Percentiles rank a stretch among this genome's conserved stretches.
Evolutionary conservation across 2,113 vertebrate species (phyloP).

Genomic region (Pollimyrus isidori): DNA sequence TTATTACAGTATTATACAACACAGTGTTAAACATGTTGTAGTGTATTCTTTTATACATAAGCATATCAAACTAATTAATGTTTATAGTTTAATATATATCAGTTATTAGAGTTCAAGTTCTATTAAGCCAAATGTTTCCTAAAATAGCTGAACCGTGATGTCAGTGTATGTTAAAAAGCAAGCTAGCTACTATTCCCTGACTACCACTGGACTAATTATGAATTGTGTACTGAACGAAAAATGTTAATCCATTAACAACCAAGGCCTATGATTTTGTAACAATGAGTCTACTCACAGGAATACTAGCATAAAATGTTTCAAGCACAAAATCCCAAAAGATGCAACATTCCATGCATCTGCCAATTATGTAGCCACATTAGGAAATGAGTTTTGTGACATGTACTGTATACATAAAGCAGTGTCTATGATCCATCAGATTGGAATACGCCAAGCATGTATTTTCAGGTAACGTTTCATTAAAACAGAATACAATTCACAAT

Average conservation of each 20-base stretch:
- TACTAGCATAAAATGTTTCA: not conserved
- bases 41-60: not conserved
- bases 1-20: not conserved
- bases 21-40: not conserved
- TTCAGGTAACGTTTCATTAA: not conserved
- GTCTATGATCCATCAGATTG: not conserved
- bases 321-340: not conserved
- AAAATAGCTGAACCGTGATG: not conserved
- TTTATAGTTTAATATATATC: not conserved
- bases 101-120: not conserved
- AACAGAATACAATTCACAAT: not conserved
- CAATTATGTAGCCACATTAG: not conserved
- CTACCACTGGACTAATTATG: not conserved
- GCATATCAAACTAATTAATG: not conserved
- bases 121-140: not conserved
- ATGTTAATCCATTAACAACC: not conserved
- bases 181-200: not conserved
- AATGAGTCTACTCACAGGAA: not conserved
- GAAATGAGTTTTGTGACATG: not conserved
- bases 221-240: not conserved
- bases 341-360: not conserved
- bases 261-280: not conserved
- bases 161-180: not conserved
- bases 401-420: not conserved
- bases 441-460: not conserved